These are phyloP conservation scores for Hemibagrus guttatus DNA, from an alignment of 2,797 vertebrate species.

Conservation along the genomic window DNA sequence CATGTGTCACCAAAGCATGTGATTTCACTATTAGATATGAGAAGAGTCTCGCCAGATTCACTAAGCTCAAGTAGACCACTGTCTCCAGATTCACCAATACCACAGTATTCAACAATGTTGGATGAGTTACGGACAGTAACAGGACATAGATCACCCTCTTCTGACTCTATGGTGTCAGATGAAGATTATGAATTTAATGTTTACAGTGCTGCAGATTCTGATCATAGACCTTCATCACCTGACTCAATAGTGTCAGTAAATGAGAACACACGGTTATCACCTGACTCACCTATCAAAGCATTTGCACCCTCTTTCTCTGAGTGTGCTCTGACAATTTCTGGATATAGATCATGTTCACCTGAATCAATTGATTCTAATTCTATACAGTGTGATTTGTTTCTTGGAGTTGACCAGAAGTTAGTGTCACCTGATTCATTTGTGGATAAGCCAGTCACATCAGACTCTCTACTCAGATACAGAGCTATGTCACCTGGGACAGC, in stretches of 20 bases:
- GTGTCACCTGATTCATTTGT: slow-evolving; percentile 42
- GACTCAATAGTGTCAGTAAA: slow-evolving; percentile 20
- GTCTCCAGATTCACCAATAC: slow-evolving; percentile 42
- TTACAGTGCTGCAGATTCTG: background rate
- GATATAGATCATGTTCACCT: slow-evolving; percentile 52
- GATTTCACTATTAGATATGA: background rate
- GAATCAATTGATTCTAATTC: slow-evolving; percentile 58
- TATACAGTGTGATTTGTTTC: slow-evolving; percentile 55
- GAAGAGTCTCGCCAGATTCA: background rate
- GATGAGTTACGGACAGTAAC: slow-evolving; percentile 53
- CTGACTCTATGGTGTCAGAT: slow-evolving; percentile 30
- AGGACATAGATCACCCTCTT: slow-evolving; percentile 33
- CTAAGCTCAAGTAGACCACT: background rate
- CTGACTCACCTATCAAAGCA: slow-evolving; percentile 37
- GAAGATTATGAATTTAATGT: slow-evolving; percentile 23
- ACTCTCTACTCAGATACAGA: slow-evolving; percentile 59
- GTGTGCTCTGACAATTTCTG: background rate
- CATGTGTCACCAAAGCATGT: background rate
- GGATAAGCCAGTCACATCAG: slow-evolving; percentile 9
- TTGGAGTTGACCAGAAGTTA: slow-evolving; percentile 41
- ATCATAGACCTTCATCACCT: slow-evolving; percentile 5
- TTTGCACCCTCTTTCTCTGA: background rate
- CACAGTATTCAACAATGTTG: background rate
- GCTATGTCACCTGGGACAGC: slow-evolving; percentile 38
- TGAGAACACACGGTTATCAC: slow-evolving; percentile 12